These are phyloP conservation scores for Patella depressa DNA, from an alignment of 2,888 invertebrate species.

Conservation along the genomic window DNA sequence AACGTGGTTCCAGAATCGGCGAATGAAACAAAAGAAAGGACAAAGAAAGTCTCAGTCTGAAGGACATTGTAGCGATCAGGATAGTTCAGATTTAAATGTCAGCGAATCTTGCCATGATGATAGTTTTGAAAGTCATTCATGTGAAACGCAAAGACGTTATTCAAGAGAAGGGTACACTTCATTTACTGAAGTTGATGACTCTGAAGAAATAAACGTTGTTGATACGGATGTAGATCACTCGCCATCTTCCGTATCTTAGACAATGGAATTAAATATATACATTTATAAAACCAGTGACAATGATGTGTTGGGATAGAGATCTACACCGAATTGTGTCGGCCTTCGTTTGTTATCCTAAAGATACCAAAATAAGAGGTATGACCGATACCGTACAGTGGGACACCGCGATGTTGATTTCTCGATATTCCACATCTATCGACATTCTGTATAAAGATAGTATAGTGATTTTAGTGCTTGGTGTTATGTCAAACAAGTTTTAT, in stretches of 20 bases:
- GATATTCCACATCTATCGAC: too few relatives aligned
- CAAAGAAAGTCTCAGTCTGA: conserved; percentile 60
- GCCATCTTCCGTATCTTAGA: not conserved
- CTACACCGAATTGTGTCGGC: too few relatives aligned
- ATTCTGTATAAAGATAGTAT: too few relatives aligned
- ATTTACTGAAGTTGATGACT: conserved; percentile 29
- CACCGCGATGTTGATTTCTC: too few relatives aligned
- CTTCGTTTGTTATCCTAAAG: too few relatives aligned
- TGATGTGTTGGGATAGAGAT: too few relatives aligned
- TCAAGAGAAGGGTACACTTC: conserved; percentile 34
- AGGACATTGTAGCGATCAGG: conserved; percentile 24
- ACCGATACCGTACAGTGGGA: too few relatives aligned
- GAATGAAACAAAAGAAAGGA: conserved; percentile 79
- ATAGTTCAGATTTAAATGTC: conserved; percentile 15
- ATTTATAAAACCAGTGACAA: too few relatives aligned
- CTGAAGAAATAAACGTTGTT: conserved; percentile 61
- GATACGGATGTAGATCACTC: conserved; percentile 45
- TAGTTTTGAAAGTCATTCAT: conserved; percentile 34
- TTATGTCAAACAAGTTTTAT: too few relatives aligned
- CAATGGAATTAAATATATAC: too few relatives aligned
- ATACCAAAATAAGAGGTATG: too few relatives aligned
- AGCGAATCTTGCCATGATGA: conserved; percentile 13
- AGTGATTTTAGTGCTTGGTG: too few relatives aligned
- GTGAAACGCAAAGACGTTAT: conserved; percentile 31
- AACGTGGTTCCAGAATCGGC: conserved; percentile 97